Conservation (phyloP, 1,140 invertebrate species). For the Caligus rogercresseyi region DNA sequence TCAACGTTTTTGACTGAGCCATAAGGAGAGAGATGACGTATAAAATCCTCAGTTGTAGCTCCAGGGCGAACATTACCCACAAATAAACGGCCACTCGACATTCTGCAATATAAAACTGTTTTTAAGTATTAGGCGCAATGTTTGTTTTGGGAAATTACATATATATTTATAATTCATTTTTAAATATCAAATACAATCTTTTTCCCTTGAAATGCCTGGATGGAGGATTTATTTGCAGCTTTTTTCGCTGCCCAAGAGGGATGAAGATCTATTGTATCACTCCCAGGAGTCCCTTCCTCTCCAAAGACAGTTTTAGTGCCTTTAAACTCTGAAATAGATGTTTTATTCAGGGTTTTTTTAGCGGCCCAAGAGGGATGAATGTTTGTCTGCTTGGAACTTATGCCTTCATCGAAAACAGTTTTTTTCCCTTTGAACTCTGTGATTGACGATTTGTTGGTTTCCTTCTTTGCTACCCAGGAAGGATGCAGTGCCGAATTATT, state of each 20-base stretch:
- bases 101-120: conserved; percentile 1
- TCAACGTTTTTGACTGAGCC: conserved; percentile 8
- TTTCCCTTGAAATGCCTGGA: conserved; percentile 2
- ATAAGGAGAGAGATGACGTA: neutral
- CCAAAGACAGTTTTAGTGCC: neutral
- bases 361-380: conserved; percentile 11
- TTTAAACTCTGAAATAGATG: neutral
- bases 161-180: neutral
- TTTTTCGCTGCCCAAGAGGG: conserved; percentile 16
- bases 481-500: neutral
- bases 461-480: conserved; percentile 12
- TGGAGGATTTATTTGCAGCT: conserved; percentile 2
- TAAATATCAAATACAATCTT: conserved; percentile 7
- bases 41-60: neutral
- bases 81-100: neutral
- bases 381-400: neutral
- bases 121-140: neutral
- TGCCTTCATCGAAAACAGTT: neutral
- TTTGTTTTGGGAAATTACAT: neutral
- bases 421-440: neutral
- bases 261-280: neutral
- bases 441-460: neutral
- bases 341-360: conserved; percentile 1
- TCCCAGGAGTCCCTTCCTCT: neutral
- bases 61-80: conserved; percentile 2